Evolutionary conservation across 2,888 invertebrate genomes (phyloP).

Genomic region (Pteria penguin): DNA sequence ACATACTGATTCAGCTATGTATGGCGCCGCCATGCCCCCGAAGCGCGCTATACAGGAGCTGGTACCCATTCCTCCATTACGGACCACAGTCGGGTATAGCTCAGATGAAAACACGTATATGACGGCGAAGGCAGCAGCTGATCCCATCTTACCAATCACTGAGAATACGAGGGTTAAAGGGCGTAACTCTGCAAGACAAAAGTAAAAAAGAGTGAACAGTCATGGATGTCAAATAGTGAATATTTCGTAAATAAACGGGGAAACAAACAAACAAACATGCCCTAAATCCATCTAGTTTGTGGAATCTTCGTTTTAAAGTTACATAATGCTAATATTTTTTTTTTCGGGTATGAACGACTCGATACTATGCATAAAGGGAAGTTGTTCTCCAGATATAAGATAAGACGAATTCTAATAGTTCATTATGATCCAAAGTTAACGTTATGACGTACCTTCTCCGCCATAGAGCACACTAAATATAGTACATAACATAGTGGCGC

Average conservation of each 20-base stretch:
- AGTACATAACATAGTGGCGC: constrained; percentile 82
- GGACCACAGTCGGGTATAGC: constrained; percentile 54
- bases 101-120: constrained; percentile 58
- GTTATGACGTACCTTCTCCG: constrained; percentile 30
- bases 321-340: too few relatives aligned
- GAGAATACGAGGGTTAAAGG: constrained; percentile 51
- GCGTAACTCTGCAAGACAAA: constrained; percentile 43
- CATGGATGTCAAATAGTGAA: too few relatives aligned
- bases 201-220: too few relatives aligned
- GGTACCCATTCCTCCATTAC: constrained; percentile 61
- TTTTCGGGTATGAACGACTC: too few relatives aligned
- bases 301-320: too few relatives aligned
- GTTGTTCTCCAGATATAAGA: too few relatives aligned
- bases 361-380: too few relatives aligned
- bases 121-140: constrained; percentile 56
- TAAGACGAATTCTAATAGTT: neutral
- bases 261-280: too few relatives aligned
- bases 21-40: constrained; percentile 61
- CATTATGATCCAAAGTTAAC: neutral
- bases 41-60: constrained; percentile 60
- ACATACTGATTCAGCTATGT: constrained; percentile 56
- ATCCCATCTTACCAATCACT: constrained; percentile 57
- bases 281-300: too few relatives aligned
- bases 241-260: too few relatives aligned
- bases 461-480: constrained; percentile 78